Evolutionary conservation across 64 coral and sea anemone species (phyloP).

Genomic region (Pachyseris speciosa): DNA sequence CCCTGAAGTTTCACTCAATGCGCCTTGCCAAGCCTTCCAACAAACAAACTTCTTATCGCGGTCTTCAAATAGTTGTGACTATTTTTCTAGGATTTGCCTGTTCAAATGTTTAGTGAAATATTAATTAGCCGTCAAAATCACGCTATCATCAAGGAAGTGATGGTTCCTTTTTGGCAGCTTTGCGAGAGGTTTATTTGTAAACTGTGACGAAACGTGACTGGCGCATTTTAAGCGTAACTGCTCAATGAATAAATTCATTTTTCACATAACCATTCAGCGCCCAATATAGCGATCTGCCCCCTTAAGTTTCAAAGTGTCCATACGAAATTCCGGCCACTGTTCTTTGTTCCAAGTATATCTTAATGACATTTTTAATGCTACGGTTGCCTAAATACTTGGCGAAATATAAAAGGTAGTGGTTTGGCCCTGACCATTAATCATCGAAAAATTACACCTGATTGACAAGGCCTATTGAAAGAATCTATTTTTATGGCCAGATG

Average conservation of each 20-base stretch:
- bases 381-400: background rate
- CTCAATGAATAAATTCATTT: background rate
- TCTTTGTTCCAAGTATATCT: background rate
- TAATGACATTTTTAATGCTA: background rate
- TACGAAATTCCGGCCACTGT: conserved; percentile 7
- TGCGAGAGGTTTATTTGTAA: background rate
- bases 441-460: background rate
- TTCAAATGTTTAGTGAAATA: background rate
- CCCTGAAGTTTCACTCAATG: background rate
- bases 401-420: background rate
- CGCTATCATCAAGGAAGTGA: background rate
- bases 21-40: no score
- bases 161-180: background rate
- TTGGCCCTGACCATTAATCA: background rate
- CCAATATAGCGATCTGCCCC: background rate
- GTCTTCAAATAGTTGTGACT: background rate
- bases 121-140: background rate
- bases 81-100: background rate
- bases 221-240: background rate
- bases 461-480: background rate
- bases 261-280: background rate
- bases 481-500: background rate
- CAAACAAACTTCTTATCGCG: background rate
- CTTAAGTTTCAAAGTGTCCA: background rate
- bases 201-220: background rate